Evolutionary conservation across 2,113 vertebrate species (phyloP).

Genomic region (Mesitornis unicolor): DNA sequence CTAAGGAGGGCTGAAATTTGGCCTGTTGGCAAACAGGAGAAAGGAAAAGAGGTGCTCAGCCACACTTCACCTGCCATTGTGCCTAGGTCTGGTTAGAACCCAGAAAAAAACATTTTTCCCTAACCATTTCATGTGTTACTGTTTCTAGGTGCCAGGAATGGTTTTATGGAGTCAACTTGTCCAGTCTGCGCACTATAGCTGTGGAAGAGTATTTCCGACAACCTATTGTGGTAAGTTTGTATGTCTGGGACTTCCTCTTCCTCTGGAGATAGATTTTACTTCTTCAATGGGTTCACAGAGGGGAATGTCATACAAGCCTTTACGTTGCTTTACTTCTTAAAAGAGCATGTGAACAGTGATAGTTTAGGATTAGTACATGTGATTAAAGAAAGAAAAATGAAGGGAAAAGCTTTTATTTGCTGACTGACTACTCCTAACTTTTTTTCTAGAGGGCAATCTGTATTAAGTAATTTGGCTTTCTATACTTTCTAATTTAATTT

Average conservation of each 20-base stretch:
- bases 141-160: conserved; percentile 77
- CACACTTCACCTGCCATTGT: not conserved
- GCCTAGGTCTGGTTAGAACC: not conserved
- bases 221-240: conserved; percentile 72
- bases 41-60: not conserved
- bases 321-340: not conserved
- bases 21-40: not conserved
- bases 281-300: not conserved
- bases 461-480: not conserved
- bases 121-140: not conserved
- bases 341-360: not conserved
- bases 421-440: not conserved
- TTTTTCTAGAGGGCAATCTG: not conserved
- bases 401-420: not conserved
- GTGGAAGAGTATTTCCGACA: conserved; percentile 79
- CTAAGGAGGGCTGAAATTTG: not conserved
- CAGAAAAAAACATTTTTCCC: not conserved
- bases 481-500: not conserved
- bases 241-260: not conserved
- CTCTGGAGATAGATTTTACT: not conserved
- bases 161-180: conserved; percentile 79
- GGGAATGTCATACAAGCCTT: not conserved
- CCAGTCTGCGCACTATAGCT: conserved; percentile 66
- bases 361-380: not conserved
- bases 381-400: not conserved